Base-by-base conservation (phyloP, 2,888 invertebrate species). In the Volucella zonaria region DNA sequence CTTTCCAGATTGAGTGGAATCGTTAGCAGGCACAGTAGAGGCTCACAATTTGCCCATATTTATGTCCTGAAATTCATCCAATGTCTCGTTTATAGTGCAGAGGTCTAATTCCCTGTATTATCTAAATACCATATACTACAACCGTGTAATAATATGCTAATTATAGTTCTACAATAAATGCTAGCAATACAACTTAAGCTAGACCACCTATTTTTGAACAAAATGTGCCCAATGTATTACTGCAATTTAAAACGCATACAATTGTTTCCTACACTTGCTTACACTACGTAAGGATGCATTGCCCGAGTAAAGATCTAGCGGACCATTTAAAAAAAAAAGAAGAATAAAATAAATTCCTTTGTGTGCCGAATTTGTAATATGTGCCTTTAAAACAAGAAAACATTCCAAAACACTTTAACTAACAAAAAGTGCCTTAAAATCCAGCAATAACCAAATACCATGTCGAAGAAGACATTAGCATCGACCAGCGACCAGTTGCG, bases 401-500 rank as follows among this genome's bases (percentile, higher is more conserved):
- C 38, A 61, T 14, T 14, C 42, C 43, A 12, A 66, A 61, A 49
- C 9, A n/a, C 23, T 58, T 43, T 40, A 51, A 51, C 38, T 43
- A 14, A 40, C 23, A 38, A 54, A 67, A 66, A 74, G 78, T 75
- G 71, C 80, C 80, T 80, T 85, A 80, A 56, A 77, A 59, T 77
- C 62, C 43, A 66, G 47, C 31, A 62, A 75, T 52, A 68, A 51
- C 31, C 87, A 79, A 87, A 89, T 87, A 86, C 6, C 52, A 71
- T 61, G 66, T 70, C 70, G 49, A 79, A 67, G n/a, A 79, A 70
- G 56, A 45, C 75, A 40, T 51, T 47, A 38, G 56, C 56, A 40
- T 58, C 80, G 68, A 40, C 68, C 12, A 68, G 62, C 64, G 40
- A 9, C 2, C 74, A 68, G 8, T 88, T 88, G 71, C 90, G 89